These are phyloP conservation scores for Parapristionchus giblindavisi DNA, from an alignment of 2,888 invertebrate species.

Conservation along the genomic window DNA sequence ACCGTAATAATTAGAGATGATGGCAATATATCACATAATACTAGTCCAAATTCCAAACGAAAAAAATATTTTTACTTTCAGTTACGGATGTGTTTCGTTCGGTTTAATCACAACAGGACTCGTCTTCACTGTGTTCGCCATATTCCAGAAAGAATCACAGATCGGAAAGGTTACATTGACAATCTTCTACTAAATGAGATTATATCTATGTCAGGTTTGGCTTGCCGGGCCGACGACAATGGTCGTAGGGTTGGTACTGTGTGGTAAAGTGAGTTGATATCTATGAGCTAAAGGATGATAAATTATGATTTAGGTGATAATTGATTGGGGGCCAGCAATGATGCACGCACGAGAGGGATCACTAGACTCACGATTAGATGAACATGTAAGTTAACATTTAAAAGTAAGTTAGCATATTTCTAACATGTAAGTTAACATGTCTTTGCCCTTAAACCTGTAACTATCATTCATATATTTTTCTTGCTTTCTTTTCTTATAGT, in stretches of 20 bases:
- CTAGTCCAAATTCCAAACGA: not conserved
- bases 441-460: not conserved
- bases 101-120: conserved; percentile 67
- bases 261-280: conserved; percentile 62
- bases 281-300: not conserved
- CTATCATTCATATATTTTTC: not conserved
- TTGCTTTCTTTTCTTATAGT: not conserved
- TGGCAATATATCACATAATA: no score
- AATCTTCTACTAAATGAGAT: conserved; percentile 1
- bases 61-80: conserved; percentile 47
- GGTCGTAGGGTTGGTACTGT: conserved; percentile 67
- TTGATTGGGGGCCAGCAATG: conserved; percentile 70
- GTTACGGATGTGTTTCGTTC: conserved; percentile 68
- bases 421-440: not conserved
- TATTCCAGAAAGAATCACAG: conserved; percentile 69
- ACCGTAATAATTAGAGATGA: not conserved
- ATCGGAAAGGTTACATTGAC: conserved; percentile 63
- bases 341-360: conserved; percentile 62
- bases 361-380: conserved; percentile 60
- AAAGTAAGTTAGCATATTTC: not conserved
- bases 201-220: conserved; percentile 52
- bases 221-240: conserved; percentile 66
- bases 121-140: conserved; percentile 69
- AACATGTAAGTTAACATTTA: conserved; percentile 61
- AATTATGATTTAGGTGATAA: conserved; percentile 54